Conservation (phyloP, 2,113 vertebrate genomes). For the Elephas maximus region DNA sequence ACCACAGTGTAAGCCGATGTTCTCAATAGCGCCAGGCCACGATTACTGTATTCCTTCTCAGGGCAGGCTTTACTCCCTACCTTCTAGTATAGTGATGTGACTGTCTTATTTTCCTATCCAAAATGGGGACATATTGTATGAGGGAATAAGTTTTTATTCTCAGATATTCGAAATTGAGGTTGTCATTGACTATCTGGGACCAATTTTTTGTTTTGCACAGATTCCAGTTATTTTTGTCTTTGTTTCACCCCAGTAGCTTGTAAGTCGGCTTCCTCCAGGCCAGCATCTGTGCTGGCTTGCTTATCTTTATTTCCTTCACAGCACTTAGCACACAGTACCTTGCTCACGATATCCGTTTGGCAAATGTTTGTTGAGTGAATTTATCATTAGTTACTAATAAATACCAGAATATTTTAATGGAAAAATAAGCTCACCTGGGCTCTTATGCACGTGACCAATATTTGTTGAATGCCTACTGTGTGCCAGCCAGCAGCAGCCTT, state of each 20-base stretch:
- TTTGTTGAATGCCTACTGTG: background rate
- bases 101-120: background rate
- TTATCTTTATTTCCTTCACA: background rate
- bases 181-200: background rate
- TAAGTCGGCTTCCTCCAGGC: background rate
- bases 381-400: background rate
- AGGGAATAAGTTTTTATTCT: background rate
- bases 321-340: background rate
- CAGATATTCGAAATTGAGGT: background rate
- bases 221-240: background rate
- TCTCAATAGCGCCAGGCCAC: background rate
- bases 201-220: background rate
- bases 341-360: background rate
- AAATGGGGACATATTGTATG: no score
- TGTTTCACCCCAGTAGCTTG: background rate
- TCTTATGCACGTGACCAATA: background rate
- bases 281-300: background rate
- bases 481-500: background rate
- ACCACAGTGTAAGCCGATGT: accelerated
- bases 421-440: background rate
- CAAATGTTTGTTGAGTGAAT: background rate
- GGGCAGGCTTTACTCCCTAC: background rate
- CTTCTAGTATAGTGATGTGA: background rate
- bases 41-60: background rate
- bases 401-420: background rate